These are phyloP conservation scores for Cuculus canorus DNA, from an alignment of 2,797 vertebrate species.

Conservation along the genomic window DNA sequence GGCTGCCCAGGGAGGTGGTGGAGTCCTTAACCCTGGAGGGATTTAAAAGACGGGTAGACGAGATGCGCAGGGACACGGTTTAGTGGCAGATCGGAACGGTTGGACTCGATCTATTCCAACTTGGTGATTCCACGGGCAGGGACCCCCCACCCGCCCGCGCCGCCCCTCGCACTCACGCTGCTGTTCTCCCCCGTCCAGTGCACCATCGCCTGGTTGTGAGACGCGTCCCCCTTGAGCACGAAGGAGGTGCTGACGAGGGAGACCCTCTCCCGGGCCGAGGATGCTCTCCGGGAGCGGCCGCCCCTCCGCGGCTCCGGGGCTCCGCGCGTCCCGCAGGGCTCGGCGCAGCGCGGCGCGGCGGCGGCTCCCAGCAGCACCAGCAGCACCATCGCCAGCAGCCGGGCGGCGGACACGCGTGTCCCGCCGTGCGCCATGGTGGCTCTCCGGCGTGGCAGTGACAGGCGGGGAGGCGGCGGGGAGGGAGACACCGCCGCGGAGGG, in stretches of 20 bases:
- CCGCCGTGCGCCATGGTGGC: constrained; percentile 63
- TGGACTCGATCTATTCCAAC: too few relatives aligned
- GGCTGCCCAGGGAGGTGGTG: too few relatives aligned
- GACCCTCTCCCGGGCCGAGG: constrained; percentile 79
- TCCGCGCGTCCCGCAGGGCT: constrained; percentile 73
- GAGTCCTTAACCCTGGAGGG: too few relatives aligned
- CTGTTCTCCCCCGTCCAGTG: constrained; percentile 99
- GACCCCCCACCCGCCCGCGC: neutral
- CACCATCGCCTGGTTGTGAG: constrained; percentile 99
- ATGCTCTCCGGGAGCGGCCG: constrained; percentile 76
- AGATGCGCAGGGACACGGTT: too few relatives aligned
- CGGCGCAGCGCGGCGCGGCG: constrained; percentile 71
- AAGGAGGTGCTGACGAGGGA: constrained; percentile 94
- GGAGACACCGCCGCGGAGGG: constrained; percentile 34
- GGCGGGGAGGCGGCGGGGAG: constrained; percentile 68
- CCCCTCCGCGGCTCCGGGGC: neutral
- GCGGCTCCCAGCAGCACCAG: neutral
- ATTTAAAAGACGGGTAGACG: too few relatives aligned
- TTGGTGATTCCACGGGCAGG: neutral
- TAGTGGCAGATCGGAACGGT: too few relatives aligned
- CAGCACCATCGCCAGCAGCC: neutral
- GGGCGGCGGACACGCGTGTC: constrained; percentile 30
- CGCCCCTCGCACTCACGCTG: constrained; percentile 87
- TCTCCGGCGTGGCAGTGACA: constrained; percentile 68
- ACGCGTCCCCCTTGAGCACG: constrained; percentile 95